Evolutionary conservation across 2,888 invertebrate species (phyloP).

Genomic region (Tridacna gigas): DNA sequence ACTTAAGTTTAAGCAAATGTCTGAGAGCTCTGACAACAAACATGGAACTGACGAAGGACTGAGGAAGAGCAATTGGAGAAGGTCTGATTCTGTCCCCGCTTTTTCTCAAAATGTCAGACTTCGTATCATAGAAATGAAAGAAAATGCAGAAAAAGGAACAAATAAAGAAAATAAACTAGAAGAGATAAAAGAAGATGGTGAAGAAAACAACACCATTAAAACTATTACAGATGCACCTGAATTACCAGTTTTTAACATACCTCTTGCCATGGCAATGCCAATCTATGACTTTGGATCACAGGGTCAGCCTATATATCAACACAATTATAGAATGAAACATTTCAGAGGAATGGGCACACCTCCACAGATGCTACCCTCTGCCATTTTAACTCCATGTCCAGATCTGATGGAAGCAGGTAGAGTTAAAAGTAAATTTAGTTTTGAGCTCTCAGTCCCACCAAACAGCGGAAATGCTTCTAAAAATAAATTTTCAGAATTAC

Average conservation of each 20-base stretch:
- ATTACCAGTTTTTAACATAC: conserved; percentile 27
- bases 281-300: conserved; percentile 14
- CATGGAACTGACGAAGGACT: not conserved
- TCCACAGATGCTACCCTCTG: conserved; percentile 47
- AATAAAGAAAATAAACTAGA: conserved; percentile 2
- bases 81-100: conserved; percentile 62
- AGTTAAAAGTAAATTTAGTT: conserved; percentile 46
- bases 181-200: conserved; percentile 8
- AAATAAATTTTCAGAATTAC: not conserved
- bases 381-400: conserved; percentile 51
- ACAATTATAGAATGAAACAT: conserved; percentile 56
- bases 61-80: conserved; percentile 35
- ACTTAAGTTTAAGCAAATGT: conserved; percentile 24
- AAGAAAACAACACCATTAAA: not conserved
- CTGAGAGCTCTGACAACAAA: conserved; percentile 10
- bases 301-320: conserved; percentile 57
- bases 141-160: not conserved
- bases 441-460: conserved; percentile 21
- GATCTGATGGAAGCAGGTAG: conserved; percentile 53
- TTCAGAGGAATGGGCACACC: conserved; percentile 65
- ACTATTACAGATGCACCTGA: not conserved
- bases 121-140: not conserved
- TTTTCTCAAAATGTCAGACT: conserved; percentile 32
- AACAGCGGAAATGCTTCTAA: not conserved
- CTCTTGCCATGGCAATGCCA: conserved; percentile 68